Percentiles rank a stretch among this genome's conserved stretches.
phyloP scores from a whole-genome alignment of 2,888 invertebrate genomes.

The Cheilosia impressa region DNA sequence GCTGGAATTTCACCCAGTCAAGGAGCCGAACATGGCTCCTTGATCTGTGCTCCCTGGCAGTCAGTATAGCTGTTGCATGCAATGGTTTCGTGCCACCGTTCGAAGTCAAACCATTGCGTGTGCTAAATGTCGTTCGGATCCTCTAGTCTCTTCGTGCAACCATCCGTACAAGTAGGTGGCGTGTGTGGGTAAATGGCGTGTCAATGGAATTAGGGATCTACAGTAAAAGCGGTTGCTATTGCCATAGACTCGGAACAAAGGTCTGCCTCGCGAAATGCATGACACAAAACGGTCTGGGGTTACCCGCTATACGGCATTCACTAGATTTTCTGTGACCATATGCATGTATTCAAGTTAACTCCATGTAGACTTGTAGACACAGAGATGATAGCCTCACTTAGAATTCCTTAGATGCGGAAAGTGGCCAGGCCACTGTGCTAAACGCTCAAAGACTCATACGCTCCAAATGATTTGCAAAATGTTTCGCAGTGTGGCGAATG shows the following conservation, averaged over 20 bases:
- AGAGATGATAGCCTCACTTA: background rate
- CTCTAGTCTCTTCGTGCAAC: background rate
- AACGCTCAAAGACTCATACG: constrained; percentile 37
- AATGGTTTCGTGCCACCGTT: constrained; percentile 17
- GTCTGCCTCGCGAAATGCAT: too few relatives aligned
- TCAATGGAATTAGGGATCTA: background rate
- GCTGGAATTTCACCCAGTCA: constrained; percentile 45
- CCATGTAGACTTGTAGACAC: too few relatives aligned
- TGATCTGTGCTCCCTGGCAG: constrained; percentile 37
- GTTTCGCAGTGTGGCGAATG: constrained; percentile 35
- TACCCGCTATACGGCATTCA: too few relatives aligned
- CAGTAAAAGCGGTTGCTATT: too few relatives aligned
- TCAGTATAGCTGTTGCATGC: constrained; percentile 39
- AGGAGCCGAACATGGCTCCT: constrained; percentile 38
- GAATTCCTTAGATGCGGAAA: constrained; percentile 26
- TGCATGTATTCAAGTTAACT: too few relatives aligned
- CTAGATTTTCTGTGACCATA: too few relatives aligned
- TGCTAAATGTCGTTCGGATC: constrained; percentile 1
- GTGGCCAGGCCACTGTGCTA: constrained; percentile 14
- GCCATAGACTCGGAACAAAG: too few relatives aligned
- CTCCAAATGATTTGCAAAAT: constrained; percentile 51
- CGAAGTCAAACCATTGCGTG: constrained; percentile 59
- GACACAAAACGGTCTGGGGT: too few relatives aligned
- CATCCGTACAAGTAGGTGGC: background rate
- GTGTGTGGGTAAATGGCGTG: background rate